phyloP scores from a whole-genome alignment of 2,797 vertebrate genomes.

The Phalloptychus januarius region DNA sequence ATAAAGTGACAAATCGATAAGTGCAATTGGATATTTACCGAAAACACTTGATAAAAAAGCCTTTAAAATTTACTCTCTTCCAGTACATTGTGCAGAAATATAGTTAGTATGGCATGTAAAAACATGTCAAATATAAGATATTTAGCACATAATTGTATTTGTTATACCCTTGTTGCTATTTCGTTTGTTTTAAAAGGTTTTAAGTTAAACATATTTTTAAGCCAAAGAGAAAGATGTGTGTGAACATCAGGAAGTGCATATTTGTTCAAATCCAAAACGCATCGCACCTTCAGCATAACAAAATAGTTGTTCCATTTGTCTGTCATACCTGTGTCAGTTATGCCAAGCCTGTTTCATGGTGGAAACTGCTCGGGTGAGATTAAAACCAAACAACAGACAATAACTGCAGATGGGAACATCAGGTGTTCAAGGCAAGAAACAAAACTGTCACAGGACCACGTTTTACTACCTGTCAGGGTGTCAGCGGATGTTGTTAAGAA shows the following conservation, averaged over 20 bases:
- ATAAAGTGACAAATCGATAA: too few species aligned
- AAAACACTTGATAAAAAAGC: too few species aligned
- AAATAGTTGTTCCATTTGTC: not conserved
- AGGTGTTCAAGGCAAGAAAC: constrained; percentile 23
- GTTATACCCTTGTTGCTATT: not conserved
- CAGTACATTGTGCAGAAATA: not conserved
- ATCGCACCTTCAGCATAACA: not conserved
- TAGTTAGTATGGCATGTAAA: not conserved
- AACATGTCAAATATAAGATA: not conserved
- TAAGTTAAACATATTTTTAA: not conserved
- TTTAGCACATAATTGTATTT: not conserved
- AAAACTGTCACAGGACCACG: constrained; percentile 14
- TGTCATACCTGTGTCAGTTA: not conserved
- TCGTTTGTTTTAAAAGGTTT: not conserved
- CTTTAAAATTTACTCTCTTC: not conserved
- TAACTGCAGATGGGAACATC: constrained; percentile 22
- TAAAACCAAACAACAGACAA: constrained; percentile 22
- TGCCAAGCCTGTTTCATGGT: not conserved
- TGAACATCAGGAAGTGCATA: not conserved
- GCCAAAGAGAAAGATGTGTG: not conserved
- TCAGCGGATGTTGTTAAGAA: constrained; percentile 21
- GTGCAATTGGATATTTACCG: too few species aligned
- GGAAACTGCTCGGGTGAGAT: constrained; percentile 5
- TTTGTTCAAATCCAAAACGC: not conserved
- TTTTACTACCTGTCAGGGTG: constrained; percentile 29